phyloP scores from a whole-genome alignment of 2,113 vertebrate species.

The Rhagologus leucostigma region DNA sequence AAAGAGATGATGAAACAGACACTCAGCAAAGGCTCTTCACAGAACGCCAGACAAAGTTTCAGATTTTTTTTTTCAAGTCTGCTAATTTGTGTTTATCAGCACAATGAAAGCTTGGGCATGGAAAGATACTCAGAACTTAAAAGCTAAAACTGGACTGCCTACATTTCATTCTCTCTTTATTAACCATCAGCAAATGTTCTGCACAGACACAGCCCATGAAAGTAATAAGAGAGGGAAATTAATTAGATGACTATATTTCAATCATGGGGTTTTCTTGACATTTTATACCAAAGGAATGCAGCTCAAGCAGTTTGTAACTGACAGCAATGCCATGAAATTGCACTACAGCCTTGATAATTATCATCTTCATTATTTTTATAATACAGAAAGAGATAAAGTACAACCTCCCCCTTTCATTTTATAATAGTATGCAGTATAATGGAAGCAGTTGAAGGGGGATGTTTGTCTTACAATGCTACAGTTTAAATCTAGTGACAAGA shows the following conservation, averaged over 20 bases:
- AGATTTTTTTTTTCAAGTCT: background rate
- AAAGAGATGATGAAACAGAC: background rate
- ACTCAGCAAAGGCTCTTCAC: background rate
- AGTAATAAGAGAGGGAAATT: constrained; percentile 54
- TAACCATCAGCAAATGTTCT: background rate
- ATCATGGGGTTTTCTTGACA: constrained; percentile 47
- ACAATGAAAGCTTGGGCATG: background rate
- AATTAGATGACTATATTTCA: constrained; percentile 70
- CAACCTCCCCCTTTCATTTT: constrained; percentile 47
- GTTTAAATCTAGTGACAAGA: constrained; percentile 49
- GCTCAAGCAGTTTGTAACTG: constrained; percentile 58
- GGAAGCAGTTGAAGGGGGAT: constrained; percentile 14
- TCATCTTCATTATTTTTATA: constrained; percentile 69
- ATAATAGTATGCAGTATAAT: constrained; percentile 44
- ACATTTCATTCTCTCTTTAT: constrained; percentile 28
- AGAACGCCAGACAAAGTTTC: background rate
- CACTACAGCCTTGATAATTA: constrained; percentile 63
- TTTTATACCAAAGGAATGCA: constrained; percentile 48
- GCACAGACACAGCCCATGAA: constrained; percentile 2
- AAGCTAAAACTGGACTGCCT: constrained; percentile 21
- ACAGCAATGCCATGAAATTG: constrained; percentile 52
- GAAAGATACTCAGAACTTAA: constrained; percentile 26
- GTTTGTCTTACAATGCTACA: constrained; percentile 41
- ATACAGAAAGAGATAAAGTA: constrained; percentile 63
- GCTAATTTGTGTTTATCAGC: constrained; percentile 33